These are phyloP conservation scores for Drosophila rhopaloa DNA, from an alignment of 1,140 invertebrate species.

Conservation along the genomic window DNA sequence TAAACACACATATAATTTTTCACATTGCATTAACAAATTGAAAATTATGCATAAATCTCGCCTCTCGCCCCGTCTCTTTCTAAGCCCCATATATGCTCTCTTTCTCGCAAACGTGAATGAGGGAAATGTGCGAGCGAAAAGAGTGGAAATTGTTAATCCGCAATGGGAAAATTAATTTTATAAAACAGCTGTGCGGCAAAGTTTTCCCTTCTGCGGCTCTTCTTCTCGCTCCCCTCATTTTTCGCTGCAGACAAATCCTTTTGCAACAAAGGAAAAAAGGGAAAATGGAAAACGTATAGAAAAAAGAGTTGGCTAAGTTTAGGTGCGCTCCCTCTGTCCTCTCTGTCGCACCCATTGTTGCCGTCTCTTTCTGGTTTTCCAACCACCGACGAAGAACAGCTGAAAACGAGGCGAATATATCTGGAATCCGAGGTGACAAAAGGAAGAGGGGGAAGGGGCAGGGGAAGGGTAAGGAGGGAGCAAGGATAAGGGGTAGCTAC, in stretches of 20 bases:
- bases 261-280: constrained; percentile 34
- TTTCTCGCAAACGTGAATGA: neutral
- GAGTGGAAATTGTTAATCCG: constrained; percentile 80
- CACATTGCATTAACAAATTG: constrained; percentile 48
- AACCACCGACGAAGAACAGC: constrained; percentile 68
- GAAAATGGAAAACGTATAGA: constrained; percentile 48
- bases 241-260: constrained; percentile 38
- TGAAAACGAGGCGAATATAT: constrained; percentile 45
- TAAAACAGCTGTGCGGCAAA: constrained; percentile 75
- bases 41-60: constrained; percentile 66
- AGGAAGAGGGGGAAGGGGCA: neutral
- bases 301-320: constrained; percentile 61
- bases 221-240: constrained; percentile 14
- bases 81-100: constrained; percentile 14
- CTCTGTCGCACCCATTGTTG: constrained; percentile 7
- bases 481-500: constrained; percentile 11
- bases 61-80: constrained; percentile 12
- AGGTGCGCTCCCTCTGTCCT: constrained; percentile 30
- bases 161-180: constrained; percentile 84
- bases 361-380: constrained; percentile 21
- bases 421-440: constrained; percentile 60
- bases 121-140: constrained; percentile 30
- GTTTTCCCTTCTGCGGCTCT: constrained; percentile 29
- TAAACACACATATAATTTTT: constrained; percentile 11
- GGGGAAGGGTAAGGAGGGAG: neutral